Evolutionary conservation across 2,888 invertebrate genomes (phyloP).

Genomic region (Perithous albicinctus): DNA sequence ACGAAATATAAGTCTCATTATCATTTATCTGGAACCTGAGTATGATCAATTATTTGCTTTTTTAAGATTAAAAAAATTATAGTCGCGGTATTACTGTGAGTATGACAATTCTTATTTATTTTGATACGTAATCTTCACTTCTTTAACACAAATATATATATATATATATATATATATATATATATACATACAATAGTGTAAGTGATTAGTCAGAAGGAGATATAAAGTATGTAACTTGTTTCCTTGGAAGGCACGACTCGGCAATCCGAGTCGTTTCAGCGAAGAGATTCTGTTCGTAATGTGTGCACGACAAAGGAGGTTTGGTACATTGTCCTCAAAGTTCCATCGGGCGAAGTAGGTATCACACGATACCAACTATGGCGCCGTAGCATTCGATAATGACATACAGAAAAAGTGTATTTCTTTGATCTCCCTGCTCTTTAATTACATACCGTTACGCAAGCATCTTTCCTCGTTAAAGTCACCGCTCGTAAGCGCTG

Average conservation of each 20-base stretch:
- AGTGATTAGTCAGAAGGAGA: neutral
- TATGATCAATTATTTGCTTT: no score
- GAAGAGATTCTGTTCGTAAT: neutral
- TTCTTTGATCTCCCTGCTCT: conserved; percentile 56
- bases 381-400: conserved; percentile 60
- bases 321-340: conserved; percentile 48
- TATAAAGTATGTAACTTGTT: neutral
- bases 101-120: neutral
- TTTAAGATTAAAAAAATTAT: neutral
- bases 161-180: no score
- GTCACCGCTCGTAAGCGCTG: conserved; percentile 40
- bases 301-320: conserved; percentile 30
- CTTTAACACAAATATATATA: neutral
- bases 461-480: conserved; percentile 65
- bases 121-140: neutral
- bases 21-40: no score
- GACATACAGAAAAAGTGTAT: conserved; percentile 63
- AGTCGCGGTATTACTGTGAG: neutral
- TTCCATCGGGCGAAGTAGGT: conserved; percentile 37
- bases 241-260: neutral
- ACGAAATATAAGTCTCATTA: no score
- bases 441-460: conserved; percentile 67
- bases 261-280: neutral
- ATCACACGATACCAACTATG: conserved; percentile 52
- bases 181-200: neutral